Base-by-base conservation (phyloP, 2,888 invertebrate species). In the Parthenolecanium corni region DNA sequence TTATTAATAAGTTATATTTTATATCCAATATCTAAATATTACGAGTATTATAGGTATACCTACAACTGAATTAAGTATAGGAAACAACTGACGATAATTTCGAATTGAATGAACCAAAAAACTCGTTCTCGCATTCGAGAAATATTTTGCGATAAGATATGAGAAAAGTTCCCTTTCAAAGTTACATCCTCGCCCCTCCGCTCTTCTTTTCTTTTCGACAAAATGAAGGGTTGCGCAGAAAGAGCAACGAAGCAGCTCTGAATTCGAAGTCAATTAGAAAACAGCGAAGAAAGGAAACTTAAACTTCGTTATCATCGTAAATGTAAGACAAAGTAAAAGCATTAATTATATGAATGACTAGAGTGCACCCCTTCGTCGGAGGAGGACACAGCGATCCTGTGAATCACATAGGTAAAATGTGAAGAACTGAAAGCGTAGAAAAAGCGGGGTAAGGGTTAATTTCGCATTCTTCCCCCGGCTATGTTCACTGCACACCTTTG, bases 271-370 rank as follows among this genome's bases (percentile, higher is more conserved):
- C 47, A 58, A 58, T 58, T 58, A 58, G 58, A 58, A 58, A 58
- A 58, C 58, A 47, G 58, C 58, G 58, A 58, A 58, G 58, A 58
- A 58, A 58, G 58, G 58, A 58, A 58, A 58, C 58, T 58, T 58
- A 49, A 44, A 58, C 58, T 58, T 58, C 58, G 58, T 58, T 58
- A 58, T 58, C 58, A 36, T 31, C 31, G 42, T 56, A 58, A n/a
- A 58, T 49, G 49, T 58, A 58, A 58, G 58, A 58, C 58, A 58
- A 58, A 49, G 58, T 58, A 58, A 58, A 58, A 58, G 58, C 58
- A 58, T 58, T 58, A 58, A 58, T 58, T 58, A 46, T 46, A 58
- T 58, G 58, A 58, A 58, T 58, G 58, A 58, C 46, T 58, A 21
- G 36, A 20, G 18, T 11, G 36, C 20, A 31, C 18, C n/a, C 12